Conservation (phyloP, 2,113 vertebrate genomes). For the Spermophilus dauricus region DNA sequence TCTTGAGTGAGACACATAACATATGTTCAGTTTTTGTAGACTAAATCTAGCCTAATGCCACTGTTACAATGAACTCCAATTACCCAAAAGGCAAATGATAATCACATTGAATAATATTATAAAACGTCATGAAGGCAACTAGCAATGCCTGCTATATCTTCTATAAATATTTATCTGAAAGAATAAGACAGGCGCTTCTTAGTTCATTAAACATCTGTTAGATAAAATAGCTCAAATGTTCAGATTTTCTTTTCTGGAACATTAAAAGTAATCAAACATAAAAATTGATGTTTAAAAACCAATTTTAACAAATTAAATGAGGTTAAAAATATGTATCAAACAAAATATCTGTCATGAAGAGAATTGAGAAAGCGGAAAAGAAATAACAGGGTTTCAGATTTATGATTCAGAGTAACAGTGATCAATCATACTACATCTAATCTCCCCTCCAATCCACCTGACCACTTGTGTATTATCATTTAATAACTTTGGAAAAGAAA, state of each 20-base stretch:
- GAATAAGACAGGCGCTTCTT: not conserved
- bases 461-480: not conserved
- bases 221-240: not conserved
- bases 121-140: not conserved
- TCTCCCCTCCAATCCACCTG: not conserved
- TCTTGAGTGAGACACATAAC: not conserved
- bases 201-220: not conserved
- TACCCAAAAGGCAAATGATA: not conserved
- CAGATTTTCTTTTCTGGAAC: not conserved
- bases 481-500: not conserved
- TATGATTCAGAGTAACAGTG: not conserved
- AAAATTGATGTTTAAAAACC: not conserved
- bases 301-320: slow-evolving; percentile 20
- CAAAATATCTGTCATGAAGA: not conserved
- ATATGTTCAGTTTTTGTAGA: not conserved
- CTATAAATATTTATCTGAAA: not conserved
- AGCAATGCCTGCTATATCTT: not conserved
- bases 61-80: not conserved
- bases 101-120: not conserved
- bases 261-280: not conserved
- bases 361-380: not conserved
- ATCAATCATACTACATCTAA: not conserved
- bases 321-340: not conserved
- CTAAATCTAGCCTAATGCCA: not conserved
- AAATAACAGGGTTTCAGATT: not conserved